Conservation (phyloP, 2,797 vertebrate species). For the Tamandua tetradactyla region DNA sequence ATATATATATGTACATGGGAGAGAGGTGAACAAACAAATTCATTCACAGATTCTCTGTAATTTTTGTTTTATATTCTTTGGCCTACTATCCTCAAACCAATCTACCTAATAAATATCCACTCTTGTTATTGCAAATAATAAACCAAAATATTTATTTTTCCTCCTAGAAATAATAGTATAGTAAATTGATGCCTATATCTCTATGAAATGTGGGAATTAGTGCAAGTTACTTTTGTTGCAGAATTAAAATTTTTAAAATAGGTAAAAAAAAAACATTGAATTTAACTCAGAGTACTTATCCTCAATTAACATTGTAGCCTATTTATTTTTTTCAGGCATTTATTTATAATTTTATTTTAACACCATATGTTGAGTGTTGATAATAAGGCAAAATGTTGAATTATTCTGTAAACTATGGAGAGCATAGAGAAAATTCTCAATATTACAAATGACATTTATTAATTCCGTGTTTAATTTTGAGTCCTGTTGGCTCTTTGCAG, state of each 20-base stretch:
- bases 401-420: not conserved
- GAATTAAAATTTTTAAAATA: too few relatives aligned
- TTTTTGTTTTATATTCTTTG: not conserved
- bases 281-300: not conserved
- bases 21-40: not conserved
- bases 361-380: not conserved
- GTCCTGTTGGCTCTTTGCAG: not conserved
- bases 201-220: not conserved
- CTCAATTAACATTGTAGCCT: not conserved
- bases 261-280: not conserved
- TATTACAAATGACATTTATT: not conserved
- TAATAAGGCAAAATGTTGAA: not conserved
- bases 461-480: not conserved
- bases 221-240: not conserved
- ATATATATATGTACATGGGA: not conserved
- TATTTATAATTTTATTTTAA: not conserved
- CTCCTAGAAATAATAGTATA: too few relatives aligned
- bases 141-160: not conserved
- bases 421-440: not conserved
- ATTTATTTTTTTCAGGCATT: not conserved
- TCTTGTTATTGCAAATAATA: not conserved
- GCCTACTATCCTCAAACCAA: not conserved
- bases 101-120: not conserved
- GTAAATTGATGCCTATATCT: too few relatives aligned
- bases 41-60: not conserved